A percentile compares a stretch with the other conserved stretches of the same genome.
Evolutionary conservation across 2,797 vertebrate genomes (phyloP).

Genomic region (Sylvilagus floridanus): DNA sequence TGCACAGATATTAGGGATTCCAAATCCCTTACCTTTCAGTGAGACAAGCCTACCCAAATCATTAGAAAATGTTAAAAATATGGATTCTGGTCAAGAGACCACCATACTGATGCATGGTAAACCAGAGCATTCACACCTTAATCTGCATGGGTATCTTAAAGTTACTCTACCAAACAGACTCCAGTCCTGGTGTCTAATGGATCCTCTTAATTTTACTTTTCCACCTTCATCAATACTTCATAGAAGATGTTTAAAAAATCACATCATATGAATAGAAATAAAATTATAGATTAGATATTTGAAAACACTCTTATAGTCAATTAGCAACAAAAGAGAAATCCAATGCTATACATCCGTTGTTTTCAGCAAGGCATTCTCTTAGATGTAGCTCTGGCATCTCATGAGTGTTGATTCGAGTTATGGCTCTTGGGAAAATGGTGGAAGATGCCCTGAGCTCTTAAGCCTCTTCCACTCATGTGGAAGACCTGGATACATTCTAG

Average conservation of each 20-base stretch:
- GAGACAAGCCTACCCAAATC: neutral
- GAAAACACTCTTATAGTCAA: neutral
- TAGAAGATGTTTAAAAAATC: neutral
- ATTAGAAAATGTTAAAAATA: neutral
- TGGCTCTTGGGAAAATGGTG: too few relatives aligned
- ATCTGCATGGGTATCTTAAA: accelerated
- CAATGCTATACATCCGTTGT: neutral
- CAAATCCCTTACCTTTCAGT: neutral
- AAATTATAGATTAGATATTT: neutral
- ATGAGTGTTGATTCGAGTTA: too few relatives aligned
- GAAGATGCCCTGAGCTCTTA: too few relatives aligned
- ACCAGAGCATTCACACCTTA: neutral
- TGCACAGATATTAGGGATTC: neutral
- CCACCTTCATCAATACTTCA: neutral
- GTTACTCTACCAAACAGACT: neutral
- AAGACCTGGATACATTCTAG: too few relatives aligned
- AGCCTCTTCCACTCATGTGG: too few relatives aligned
- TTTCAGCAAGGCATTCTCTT: neutral
- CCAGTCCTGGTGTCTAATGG: neutral
- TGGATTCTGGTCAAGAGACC: neutral
- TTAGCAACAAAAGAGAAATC: neutral
- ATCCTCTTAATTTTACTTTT: neutral
- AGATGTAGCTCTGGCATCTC: neutral
- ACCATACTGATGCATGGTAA: accelerated
- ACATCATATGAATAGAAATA: neutral